Percentiles rank a stretch among this genome's conserved stretches.
Conservation (phyloP, 92 coral and sea anemone genomes). For the Bergia puertoricense region DNA sequence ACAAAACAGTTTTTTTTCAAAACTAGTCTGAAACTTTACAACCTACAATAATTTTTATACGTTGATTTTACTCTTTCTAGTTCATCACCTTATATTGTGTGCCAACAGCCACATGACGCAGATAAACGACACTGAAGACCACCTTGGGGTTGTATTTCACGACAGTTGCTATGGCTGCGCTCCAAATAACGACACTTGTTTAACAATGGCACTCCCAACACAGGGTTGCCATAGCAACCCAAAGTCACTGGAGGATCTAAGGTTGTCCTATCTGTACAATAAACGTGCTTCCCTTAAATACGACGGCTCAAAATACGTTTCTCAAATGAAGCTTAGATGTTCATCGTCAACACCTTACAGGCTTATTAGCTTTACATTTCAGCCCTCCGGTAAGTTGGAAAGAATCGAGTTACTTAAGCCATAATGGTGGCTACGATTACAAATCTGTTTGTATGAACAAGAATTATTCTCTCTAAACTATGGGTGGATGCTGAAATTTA, state of each 20-base stretch:
- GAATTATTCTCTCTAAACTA: too few relatives aligned
- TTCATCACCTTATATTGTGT: not conserved
- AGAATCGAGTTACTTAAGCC: too few relatives aligned
- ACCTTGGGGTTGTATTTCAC: not conserved
- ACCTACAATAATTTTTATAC: too few relatives aligned
- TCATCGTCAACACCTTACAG: not conserved
- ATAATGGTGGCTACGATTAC: not conserved
- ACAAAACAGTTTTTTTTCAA: too few relatives aligned
- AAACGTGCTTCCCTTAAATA: not conserved
- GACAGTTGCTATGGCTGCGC: conserved; percentile 6
- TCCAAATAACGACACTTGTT: not conserved
- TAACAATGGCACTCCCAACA: not conserved
- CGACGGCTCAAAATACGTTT: not conserved
- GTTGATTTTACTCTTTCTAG: not conserved
- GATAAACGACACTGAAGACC: not conserved
- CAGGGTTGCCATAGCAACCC: not conserved
- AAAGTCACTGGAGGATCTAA: not conserved
- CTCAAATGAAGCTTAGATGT: not conserved
- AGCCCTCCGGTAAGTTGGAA: not conserved
- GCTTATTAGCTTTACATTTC: not conserved
- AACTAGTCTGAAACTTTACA: too few relatives aligned
- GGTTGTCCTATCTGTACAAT: too few relatives aligned
- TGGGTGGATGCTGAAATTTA: too few relatives aligned
- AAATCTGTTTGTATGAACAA: not conserved
- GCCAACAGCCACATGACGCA: not conserved